Evolutionary conservation across 2,113 vertebrate genomes (phyloP).

Genomic region (Mustelus asterias): DNA sequence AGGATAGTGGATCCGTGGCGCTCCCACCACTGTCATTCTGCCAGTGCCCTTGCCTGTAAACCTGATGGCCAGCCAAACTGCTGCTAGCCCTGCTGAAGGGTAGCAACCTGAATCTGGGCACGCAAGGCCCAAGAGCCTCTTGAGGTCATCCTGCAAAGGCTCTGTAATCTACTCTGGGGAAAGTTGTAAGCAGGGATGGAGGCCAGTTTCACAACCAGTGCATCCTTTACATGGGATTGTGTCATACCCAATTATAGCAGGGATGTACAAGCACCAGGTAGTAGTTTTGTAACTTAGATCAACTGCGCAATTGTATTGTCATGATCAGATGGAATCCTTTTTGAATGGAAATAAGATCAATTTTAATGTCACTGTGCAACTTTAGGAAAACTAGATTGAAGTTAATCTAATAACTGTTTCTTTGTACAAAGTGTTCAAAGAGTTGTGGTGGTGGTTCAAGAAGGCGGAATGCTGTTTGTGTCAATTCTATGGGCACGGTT

Average conservation of each 20-base stretch:
- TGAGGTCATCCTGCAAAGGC: no score
- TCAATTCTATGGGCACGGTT: slow-evolving; percentile 65
- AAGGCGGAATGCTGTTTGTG: slow-evolving; percentile 75
- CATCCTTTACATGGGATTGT: neutral
- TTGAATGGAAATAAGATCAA: neutral
- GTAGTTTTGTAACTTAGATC: neutral
- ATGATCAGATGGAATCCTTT: neutral
- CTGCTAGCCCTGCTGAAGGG: neutral
- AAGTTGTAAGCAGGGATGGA: neutral
- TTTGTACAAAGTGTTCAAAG: slow-evolving; percentile 75
- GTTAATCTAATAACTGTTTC: neutral
- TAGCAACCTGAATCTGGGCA: neutral
- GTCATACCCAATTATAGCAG: neutral
- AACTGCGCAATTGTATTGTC: neutral
- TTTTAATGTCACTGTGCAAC: neutral
- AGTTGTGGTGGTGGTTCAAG: slow-evolving; percentile 82
- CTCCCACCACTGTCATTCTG: neutral
- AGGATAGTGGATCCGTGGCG: neutral
- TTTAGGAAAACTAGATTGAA: neutral
- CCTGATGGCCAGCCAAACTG: no score
- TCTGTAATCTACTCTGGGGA: neutral
- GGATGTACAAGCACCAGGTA: neutral
- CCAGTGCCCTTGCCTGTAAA: neutral
- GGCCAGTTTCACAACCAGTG: neutral
- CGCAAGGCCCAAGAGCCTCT: neutral